Evolutionary conservation across 2,113 vertebrate species (phyloP), one percentile per base, ranked within the genome.

Genomic region (Synchiropus splendidus): DNA sequence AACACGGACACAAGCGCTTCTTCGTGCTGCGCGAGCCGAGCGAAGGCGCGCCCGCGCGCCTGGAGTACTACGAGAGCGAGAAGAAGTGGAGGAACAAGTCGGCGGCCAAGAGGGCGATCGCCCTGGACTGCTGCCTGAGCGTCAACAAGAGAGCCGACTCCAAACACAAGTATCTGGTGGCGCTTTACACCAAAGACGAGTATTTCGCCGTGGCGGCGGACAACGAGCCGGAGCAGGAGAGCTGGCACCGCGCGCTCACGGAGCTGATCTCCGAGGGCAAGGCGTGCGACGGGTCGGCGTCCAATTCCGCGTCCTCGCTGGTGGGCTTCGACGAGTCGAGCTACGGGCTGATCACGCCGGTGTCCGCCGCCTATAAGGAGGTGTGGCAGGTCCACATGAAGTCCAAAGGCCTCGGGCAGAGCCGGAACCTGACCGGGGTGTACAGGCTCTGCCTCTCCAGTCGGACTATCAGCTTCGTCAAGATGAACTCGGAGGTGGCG

Each of bases 11-110:
- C 83, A 92, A 91, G 78, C 89, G 94, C 44, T 98, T 92, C 61
- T 98, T 98, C 81, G 92, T 97, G 46, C 61, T 98, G 27, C 86
- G 85, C 36, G 89, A 88, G 53, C 85, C 38, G 42, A 72, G 77
- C 54, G 85, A 83, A 18, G 80, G 87, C 33, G 83, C 61, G 54
- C 82, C 89, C 9, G 89, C 91, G 52, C 86, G 94, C 36, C 81
- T 98, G 72, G 94, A 98, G 81, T 97, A 97, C 81, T 97, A 98
- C 67, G 94, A 98, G 82, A 98, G 84, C 80, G 94, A 97, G 81
- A 97, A 97, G 85, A 98, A 98, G 90, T 98, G 92, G 92, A 89
- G 78, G 69, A 94, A 89, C 85, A 96, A 93, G 82, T 89, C 92
- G 17, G 82, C 86, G 42, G 89, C 94, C 40, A 93, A 93, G 81